Conservation (phyloP, 2,113 vertebrate species). For the Calypte anna region DNA sequence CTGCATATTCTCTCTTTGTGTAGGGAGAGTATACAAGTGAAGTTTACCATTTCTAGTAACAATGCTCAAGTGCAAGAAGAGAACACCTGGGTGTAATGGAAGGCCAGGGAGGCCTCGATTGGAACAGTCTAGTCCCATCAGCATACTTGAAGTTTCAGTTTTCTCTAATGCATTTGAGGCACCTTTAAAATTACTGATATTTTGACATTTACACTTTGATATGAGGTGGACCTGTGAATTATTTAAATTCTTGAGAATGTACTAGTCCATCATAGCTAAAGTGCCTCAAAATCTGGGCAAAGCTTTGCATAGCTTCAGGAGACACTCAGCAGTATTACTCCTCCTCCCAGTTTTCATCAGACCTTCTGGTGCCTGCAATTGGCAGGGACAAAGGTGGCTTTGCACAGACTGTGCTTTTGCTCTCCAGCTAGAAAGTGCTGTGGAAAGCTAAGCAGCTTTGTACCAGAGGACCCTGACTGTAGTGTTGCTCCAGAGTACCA, state of each 20-base stretch:
- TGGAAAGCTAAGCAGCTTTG: neutral
- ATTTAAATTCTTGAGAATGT: neutral
- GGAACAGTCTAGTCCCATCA: neutral
- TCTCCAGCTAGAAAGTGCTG: neutral
- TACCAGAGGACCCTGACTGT: neutral
- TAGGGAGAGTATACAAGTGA: neutral
- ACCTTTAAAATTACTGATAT: neutral
- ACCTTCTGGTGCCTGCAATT: neutral
- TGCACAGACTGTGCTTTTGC: neutral
- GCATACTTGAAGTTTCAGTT: neutral
- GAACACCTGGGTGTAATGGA: neutral
- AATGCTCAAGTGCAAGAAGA: neutral
- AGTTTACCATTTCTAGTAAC: neutral
- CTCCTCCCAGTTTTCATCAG: neutral
- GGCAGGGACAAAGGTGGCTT: neutral
- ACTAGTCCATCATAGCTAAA: neutral
- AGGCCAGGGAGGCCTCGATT: neutral
- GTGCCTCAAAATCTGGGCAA: neutral
- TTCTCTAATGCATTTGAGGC: neutral
- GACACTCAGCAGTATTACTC: rapidly evolving
- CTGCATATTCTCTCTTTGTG: neutral
- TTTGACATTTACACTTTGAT: neutral
- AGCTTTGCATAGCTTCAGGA: neutral
- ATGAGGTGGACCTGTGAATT: neutral
- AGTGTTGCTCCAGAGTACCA: neutral